Percentiles rank a stretch among this genome's conserved stretches.
phyloP scores from a whole-genome alignment of 2,888 invertebrate genomes.

The Morpho helenor region DNA sequence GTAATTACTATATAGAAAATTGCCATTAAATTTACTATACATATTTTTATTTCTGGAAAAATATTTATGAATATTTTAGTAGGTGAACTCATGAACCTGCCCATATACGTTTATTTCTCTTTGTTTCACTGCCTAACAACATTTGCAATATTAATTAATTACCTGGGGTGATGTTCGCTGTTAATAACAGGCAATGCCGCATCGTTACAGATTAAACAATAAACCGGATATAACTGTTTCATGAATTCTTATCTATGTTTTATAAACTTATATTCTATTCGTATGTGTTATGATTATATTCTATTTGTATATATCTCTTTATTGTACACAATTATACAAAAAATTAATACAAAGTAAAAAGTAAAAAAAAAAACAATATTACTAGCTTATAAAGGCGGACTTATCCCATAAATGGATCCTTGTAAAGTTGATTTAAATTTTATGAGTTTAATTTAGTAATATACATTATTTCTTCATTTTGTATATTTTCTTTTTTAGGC shows the following conservation, averaged over 20 bases:
- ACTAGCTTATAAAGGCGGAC: no score
- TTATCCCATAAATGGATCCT: no score
- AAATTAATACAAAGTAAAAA: no score
- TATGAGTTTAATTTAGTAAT: no score
- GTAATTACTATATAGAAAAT: neutral
- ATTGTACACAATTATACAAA: no score
- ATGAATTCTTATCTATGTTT: conserved; percentile 33
- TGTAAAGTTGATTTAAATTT: no score
- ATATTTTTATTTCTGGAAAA: conserved; percentile 3
- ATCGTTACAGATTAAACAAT: conserved; percentile 60
- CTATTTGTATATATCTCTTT: no score
- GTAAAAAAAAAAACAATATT: no score
- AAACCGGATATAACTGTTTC: conserved; percentile 55
- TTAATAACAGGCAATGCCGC: conserved; percentile 59
- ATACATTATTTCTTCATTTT: no score
- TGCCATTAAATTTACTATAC: neutral
- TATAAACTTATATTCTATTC: no score
- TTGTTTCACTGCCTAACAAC: conserved; percentile 48
- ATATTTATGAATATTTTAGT: conserved; percentile 6
- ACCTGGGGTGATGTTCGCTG: conserved; percentile 53
- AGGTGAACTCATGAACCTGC: neutral
- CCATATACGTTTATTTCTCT: conserved; percentile 14
- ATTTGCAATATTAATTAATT: conserved; percentile 77
- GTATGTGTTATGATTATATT: no score
- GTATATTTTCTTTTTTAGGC: no score